Evolutionary conservation across 2,113 vertebrate species (phyloP), one percentile per base, ranked within the genome.

Genomic region (Myotis brandtii): DNA sequence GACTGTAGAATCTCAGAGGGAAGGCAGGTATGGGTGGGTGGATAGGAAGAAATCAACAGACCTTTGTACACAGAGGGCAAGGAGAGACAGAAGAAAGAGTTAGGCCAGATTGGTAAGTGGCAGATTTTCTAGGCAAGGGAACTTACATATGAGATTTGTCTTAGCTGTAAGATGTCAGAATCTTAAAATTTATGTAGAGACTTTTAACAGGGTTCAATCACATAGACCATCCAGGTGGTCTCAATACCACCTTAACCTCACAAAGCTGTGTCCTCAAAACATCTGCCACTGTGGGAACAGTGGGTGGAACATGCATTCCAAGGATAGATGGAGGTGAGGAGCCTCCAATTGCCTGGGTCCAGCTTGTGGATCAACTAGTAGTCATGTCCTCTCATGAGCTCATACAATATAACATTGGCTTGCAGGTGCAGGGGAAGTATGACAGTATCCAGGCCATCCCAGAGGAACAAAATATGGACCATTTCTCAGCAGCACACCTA

Each of bases 311-410:
- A 8, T 54, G 52, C 16, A 72, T 40, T n/a, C 27, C n/a, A 72
- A 52, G 34, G 43, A 27, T 6, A 50, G 17, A 50, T 27, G 4
- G 17, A 50, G 27, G 4, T 32, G n/a, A 70, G 43, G 43, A 50
- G 40, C 32, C 52, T 30, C 66, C 34, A 37, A 62, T 7, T 18
- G 18, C 40, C 20, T 34, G 9, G 27, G 27, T 23, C 18, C 18
- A 48, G 37, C 40, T 69, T 69, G 2, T 12, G n/a, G 23, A 13
- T 73, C 52, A 64, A 48, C 27, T 50, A 59, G 10, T 0, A 0
- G 52, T 40, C 43, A n/a, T 8, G 6, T 27, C 66, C 27, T 87
- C 13, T 73, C 6, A 52, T 72, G 50, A 62, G 18, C 54, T 20
- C 6, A 14, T 76, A 56, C 16, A 66, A 75, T 2, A 10, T 9